phyloP scores from a whole-genome alignment of 2,797 vertebrate genomes.

The Menidia menidia region DNA sequence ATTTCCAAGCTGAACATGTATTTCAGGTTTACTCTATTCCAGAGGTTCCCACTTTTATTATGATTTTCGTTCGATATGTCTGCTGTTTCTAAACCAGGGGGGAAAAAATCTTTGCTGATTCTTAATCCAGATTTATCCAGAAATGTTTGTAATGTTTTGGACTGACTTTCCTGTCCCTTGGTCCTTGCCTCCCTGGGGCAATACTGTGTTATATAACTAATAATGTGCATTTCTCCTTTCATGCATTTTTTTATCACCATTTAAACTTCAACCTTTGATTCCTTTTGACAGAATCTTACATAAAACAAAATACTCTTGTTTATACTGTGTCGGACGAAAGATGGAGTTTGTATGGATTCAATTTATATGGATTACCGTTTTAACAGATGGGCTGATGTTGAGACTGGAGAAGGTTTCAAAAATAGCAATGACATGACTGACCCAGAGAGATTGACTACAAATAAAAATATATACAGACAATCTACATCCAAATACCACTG shows the following conservation, averaged over 20 bases:
- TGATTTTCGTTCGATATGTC: too few species aligned
- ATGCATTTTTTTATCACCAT: not conserved
- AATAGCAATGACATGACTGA: conserved; percentile 2
- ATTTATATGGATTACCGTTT: not conserved
- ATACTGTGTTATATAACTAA: not conserved
- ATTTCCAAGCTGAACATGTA: too few species aligned
- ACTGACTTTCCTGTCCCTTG: too few species aligned
- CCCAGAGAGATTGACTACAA: not conserved
- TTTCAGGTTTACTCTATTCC: too few species aligned
- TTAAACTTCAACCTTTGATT: not conserved
- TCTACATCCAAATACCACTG: not conserved
- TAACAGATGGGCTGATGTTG: not conserved
- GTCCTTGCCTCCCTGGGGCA: not conserved
- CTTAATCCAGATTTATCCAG: too few species aligned
- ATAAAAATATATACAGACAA: not conserved
- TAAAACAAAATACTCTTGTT: not conserved
- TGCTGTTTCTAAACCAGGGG: not conserved
- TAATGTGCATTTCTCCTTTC: not conserved
- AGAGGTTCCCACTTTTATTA: too few species aligned
- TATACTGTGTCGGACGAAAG: not conserved
- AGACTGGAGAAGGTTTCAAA: not conserved
- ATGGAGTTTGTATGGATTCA: not conserved
- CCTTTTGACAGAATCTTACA: not conserved
- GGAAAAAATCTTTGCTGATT: too few species aligned
- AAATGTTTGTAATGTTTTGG: too few species aligned